Base-by-base conservation (phyloP, 1,140 invertebrate genomes). In the Drosophila arizonae region DNA sequence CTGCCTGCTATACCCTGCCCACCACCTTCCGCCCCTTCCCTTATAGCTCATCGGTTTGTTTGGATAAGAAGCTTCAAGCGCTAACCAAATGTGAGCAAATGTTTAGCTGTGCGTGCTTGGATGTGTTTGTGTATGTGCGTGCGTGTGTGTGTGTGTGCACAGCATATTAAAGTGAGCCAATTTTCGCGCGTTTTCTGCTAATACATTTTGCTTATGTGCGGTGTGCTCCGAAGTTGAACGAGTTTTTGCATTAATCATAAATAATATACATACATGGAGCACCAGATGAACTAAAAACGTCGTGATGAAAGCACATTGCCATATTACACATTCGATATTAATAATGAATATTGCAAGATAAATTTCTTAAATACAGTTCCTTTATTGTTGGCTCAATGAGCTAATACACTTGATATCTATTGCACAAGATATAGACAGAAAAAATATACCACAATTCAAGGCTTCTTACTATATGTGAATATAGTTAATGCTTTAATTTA, bases 101-200 rank as follows among this genome's bases (percentile, higher is more conserved):
- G 33, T 57, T 76, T 63, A 21, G 50, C 58, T 75, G 45, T 45
- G 33, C 52, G 54, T 28, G 55, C 61, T 55, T 63, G 66, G 36
- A 58, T 61, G 61, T 57, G 52, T 57, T 30, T 50, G 64, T 74
- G 48, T 65, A 52, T 58, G 72, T 48, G 67, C 61, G 65, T 61
- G 41, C 51, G 39, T 43, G 63, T 74, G 46, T 70, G 51, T 77
- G 51, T 71, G 68, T 72, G 56, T 76, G 58, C 48, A 65, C 48
- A 80, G 61, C 72, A 72, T 81, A 81, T 78, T 86, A 75, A 86
- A 86, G 78, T 72, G 66, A 81, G 68, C 81, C 75, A 78, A 86
- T 81, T 80, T 77, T 52, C 26, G 67, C 52, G 63, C 63, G 58
- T 70, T 70, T 39, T 45, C 45, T 21, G 66, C 52, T 72, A 72